phyloP scores from a whole-genome alignment of 2,888 invertebrate species.

The Lycophotia porphyrea region DNA sequence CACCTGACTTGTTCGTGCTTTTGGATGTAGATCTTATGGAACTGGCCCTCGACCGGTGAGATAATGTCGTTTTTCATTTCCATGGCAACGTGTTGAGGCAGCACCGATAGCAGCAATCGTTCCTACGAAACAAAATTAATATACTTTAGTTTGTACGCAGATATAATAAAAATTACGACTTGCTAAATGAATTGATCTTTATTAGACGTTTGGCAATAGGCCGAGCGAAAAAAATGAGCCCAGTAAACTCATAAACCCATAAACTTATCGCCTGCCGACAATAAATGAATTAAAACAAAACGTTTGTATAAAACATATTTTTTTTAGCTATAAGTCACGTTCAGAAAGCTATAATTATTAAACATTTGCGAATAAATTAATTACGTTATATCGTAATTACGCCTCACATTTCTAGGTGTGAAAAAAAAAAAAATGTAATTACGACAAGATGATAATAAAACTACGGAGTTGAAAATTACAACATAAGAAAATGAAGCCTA shows the following conservation, averaged over 20 bases:
- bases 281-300: constrained; percentile 30
- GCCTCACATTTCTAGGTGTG: neutral
- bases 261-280: constrained; percentile 14
- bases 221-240: constrained; percentile 28
- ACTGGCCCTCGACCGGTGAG: constrained; percentile 97
- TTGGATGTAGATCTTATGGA: constrained; percentile 98
- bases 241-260: constrained; percentile 42
- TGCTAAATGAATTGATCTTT: constrained; percentile 27
- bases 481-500: constrained; percentile 27
- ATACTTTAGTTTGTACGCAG: neutral
- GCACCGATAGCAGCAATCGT: constrained; percentile 95
- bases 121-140: constrained; percentile 89
- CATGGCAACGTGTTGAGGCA: constrained; percentile 97
- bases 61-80: constrained; percentile 98
- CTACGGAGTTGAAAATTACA: constrained; percentile 38
- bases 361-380: constrained; percentile 10
- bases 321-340: constrained; percentile 4
- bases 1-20: constrained; percentile 98
- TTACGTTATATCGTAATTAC: constrained; percentile 1
- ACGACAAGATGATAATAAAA: constrained; percentile 41
- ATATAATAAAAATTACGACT: constrained; percentile 29
- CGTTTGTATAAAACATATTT: constrained; percentile 13
- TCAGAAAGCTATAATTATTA: constrained; percentile 12
- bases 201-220: constrained; percentile 41
- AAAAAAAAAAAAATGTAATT: constrained; percentile 31